Evolutionary conservation across 2,888 invertebrate species (phyloP), one percentile per base, ranked within the genome.

Genomic region (Drosophila kambysellisi): DNA sequence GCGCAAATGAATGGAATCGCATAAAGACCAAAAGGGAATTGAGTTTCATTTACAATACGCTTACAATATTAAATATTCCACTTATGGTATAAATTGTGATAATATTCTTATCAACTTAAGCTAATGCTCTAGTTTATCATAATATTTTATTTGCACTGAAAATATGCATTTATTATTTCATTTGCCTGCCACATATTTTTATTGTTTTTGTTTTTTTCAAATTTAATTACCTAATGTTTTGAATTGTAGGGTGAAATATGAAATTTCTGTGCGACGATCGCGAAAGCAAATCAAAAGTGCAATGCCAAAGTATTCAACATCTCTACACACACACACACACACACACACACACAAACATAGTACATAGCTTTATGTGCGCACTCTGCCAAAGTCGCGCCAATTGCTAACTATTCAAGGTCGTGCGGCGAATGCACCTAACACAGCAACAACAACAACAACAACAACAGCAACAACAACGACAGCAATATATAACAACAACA

Each of bases 351-450:
- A 56, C 12, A 30, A 9, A 39, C n/a, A 5, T 54, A 57, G 37
- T 50, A 51, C 51, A 74, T 74, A 53, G 71, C 74, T 82, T 75
- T 67, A 82, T 80, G 79, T 85, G 85, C 81, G 79, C 81, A 85
- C 69, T 76, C 67, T 81, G 88, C 77, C 75, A 80, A 76, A 66
- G 74, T 64, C 64, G 77, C 58, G 76, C 63, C 83, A 85, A 86
- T 81, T 82, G 86, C 74, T 73, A 77, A 72, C 81, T 76, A 76
- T 72, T 88, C 86, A 85, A 85, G 88, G 85, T 87, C 83, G 76
- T 54, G 70, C 84, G 82, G 84, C 87, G 76, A 82, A 84, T 84
- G 84, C 84, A 84, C 84, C 81, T 76, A 87, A 59, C 60, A 46
- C 61, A 67, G 25, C 46, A 66, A 59, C 56, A 74, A 72, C 46